phyloP scores from a whole-genome alignment of 2,113 vertebrate genomes.

The Agapornis roseicollis region DNA sequence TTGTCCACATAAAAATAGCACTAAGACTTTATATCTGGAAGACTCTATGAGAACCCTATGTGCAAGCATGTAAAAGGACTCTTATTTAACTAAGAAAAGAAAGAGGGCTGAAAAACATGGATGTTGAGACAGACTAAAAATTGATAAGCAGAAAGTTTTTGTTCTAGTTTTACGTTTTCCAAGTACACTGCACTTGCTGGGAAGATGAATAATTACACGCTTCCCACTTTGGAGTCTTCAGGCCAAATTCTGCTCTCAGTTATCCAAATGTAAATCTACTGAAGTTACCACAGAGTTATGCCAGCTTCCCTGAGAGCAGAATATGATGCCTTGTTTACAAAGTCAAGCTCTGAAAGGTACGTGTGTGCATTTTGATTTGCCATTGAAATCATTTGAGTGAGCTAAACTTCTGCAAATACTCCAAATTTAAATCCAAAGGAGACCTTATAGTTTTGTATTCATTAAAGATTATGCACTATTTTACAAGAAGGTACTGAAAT shows the following conservation, averaged over 20 bases:
- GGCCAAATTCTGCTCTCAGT: slow-evolving; percentile 7
- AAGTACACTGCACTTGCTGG: slow-evolving; percentile 8
- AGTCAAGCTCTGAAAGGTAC: slow-evolving; percentile 48
- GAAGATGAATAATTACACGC: slow-evolving; percentile 49
- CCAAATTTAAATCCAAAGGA: slow-evolving; percentile 63
- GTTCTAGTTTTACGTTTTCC: slow-evolving; percentile 39
- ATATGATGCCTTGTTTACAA: slow-evolving; percentile 22
- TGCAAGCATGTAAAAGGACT: slow-evolving; percentile 12
- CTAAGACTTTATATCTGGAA: slow-evolving; percentile 9
- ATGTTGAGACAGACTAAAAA: slow-evolving; percentile 45
- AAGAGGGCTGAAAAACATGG: slow-evolving; percentile 30
- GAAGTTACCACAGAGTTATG: neutral
- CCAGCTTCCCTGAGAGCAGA: neutral
- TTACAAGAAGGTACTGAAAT: slow-evolving; percentile 61
- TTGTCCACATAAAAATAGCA: slow-evolving; percentile 48
- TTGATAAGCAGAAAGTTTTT: slow-evolving; percentile 37
- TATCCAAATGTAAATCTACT: neutral
- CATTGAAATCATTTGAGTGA: slow-evolving; percentile 70
- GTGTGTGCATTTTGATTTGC: slow-evolving; percentile 33
- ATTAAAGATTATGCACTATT: slow-evolving; percentile 69
- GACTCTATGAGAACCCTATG: neutral
- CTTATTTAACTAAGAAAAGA: slow-evolving; percentile 62
- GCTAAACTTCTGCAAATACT: slow-evolving; percentile 55
- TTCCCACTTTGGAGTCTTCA: slow-evolving; percentile 37
- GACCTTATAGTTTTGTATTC: slow-evolving; percentile 48